Evolutionary conservation across 2,888 invertebrate species (phyloP).

Genomic region (Cephus sareptanus): DNA sequence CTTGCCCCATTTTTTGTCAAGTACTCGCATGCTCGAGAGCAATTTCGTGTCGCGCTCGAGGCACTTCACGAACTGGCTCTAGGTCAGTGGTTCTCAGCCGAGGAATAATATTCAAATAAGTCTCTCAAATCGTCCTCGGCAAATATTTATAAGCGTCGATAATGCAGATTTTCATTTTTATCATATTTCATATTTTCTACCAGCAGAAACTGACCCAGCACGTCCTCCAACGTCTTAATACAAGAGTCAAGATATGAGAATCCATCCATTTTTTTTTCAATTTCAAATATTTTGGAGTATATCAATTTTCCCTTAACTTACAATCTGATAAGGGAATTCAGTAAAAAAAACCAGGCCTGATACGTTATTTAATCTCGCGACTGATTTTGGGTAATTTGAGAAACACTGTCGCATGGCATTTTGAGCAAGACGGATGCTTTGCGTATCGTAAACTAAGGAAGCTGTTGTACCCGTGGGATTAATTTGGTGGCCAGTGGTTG

Average conservation of each 20-base stretch:
- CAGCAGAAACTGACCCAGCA: background rate
- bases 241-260: background rate
- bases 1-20: constrained; percentile 27
- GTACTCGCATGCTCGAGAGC: constrained; percentile 26
- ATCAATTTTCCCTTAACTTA: background rate
- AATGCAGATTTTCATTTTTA: background rate
- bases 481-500: constrained; percentile 14
- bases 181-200: background rate
- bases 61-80: constrained; percentile 20
- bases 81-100: background rate
- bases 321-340: background rate
- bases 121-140: background rate
- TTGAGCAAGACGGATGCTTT: constrained; percentile 9
- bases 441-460: constrained; percentile 21
- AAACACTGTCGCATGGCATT: constrained; percentile 1
- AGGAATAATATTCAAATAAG: background rate
- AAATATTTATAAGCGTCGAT: background rate
- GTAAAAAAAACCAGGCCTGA: background rate
- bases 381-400: background rate
- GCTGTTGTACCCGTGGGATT: constrained; percentile 16
- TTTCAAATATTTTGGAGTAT: background rate
- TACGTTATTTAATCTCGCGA: background rate
- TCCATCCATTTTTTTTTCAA: background rate
- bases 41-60: constrained; percentile 30
- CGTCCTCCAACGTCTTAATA: background rate